Evolutionary conservation across 2,113 vertebrate species (phyloP), one percentile per base, ranked within the genome.

Genomic region (Sinocyclocheilus rhinocerous): DNA sequence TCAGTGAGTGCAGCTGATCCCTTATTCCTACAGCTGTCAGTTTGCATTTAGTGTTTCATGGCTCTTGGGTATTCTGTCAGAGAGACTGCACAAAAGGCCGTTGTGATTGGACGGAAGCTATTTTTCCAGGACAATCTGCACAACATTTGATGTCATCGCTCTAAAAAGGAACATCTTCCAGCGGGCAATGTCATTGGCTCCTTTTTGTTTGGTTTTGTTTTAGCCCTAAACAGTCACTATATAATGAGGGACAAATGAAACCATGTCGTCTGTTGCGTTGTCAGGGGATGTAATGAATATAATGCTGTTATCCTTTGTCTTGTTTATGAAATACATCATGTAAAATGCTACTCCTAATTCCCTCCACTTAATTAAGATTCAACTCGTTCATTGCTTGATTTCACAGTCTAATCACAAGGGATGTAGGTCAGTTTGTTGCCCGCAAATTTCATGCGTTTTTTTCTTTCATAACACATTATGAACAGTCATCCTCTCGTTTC

Each of bases 21-120:
- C 91, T 89, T 91, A 90, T 91, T 92, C 89, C 90, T 89, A 88
- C 86, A 91, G 91, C 91, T 93, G 93, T 94, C 94, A 94, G 92
- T 92, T 93, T 91, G 92, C 87, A 92, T 95, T 94, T 93, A 88
- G 29, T 87, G 85, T 72, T 84, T 24, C 90, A 33, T 89, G 67
- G 91, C 93, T 93, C 84, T 69, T 20, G 89, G 94, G 90, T 29
- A n/a, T 67, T 87, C 85, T 89, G 89, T 89, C 88, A 87, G 86
- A 55, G 57, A 85, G 77, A 85, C 88, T 86, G 89, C 84, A 89
- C 85, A 87, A 81, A 90, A 85, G 86, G 86, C 87, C 87, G 81
- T 87, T 88, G 87, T 88, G 88, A 75, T 87, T 91, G 89, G 90
- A 90, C 87, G 78, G 85, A 86, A 89, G 87, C 36, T 85, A 85